Percentiles rank a stretch among this genome's conserved stretches.
These are phyloP conservation scores for Gymnocheta viridis DNA, from an alignment of 2,888 invertebrate genomes.

Conservation along the genomic window DNA sequence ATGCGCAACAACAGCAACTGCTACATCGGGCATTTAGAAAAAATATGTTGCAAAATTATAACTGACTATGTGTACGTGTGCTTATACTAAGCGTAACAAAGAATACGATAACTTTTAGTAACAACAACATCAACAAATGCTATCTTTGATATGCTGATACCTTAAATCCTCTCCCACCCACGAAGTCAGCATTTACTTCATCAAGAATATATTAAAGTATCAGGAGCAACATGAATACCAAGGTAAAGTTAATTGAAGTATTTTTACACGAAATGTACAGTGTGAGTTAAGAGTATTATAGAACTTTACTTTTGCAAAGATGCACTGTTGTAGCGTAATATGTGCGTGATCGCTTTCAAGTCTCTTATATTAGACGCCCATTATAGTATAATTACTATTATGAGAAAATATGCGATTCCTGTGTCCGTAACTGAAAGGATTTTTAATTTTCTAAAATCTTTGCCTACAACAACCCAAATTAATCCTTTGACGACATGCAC, in stretches of 20 bases:
- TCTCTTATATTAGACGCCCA: too few species aligned
- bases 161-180: neutral
- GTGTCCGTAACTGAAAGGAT: too few species aligned
- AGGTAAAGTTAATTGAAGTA: slow-evolving; percentile 61
- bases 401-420: too few species aligned
- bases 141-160: neutral
- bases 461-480: too few species aligned
- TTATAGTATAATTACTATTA: too few species aligned
- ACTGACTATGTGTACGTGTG: slow-evolving; percentile 15
- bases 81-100: slow-evolving; percentile 14
- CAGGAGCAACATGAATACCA: slow-evolving; percentile 55
- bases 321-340: neutral
- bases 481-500: neutral
- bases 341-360: too few species aligned
- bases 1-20: slow-evolving; percentile 61
- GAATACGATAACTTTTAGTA: neutral
- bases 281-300: neutral
- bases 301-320: neutral
- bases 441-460: too few species aligned
- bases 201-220: slow-evolving; percentile 64
- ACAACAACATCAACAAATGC: neutral
- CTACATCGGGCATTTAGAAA: slow-evolving; percentile 36
- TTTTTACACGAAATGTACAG: slow-evolving; percentile 23
- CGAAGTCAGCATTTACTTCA: slow-evolving; percentile 52
- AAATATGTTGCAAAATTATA: slow-evolving; percentile 69